These are phyloP conservation scores for Microctenopoma stevenorrisi DNA, from an alignment of 2,797 vertebrate genomes.

Conservation along the genomic window DNA sequence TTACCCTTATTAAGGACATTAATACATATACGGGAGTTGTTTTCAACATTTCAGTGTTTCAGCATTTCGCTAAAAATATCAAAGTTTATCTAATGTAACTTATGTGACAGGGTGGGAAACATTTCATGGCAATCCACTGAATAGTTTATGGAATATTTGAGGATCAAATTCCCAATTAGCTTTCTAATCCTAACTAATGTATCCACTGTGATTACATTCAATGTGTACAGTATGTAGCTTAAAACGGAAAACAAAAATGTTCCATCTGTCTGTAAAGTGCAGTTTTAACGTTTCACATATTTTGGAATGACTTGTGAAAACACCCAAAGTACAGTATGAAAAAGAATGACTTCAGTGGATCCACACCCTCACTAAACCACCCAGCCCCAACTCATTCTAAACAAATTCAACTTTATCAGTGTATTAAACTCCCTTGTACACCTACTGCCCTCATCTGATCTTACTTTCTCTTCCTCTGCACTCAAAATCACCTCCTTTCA, in stretches of 20 bases:
- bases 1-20: no score
- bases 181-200: neutral
- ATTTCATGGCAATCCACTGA: neutral
- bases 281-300: constrained; percentile 1
- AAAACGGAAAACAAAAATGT: no score
- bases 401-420: constrained; percentile 32
- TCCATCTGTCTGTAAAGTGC: neutral
- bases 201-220: neutral
- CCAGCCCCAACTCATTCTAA: constrained; percentile 41
- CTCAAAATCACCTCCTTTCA: constrained; percentile 22
- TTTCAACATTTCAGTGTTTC: no score
- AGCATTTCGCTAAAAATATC: no score
- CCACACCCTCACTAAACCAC: constrained; percentile 53
- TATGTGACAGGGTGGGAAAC: no score
- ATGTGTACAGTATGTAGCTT: no score
- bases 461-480: constrained; percentile 11
- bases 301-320: constrained; percentile 5
- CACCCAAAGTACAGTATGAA: neutral
- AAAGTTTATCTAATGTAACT: no score
- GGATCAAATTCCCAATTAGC: neutral
- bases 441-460: constrained; percentile 39
- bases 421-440: constrained; percentile 15
- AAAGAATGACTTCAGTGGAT: constrained; percentile 19
- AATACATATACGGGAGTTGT: no score
- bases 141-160: neutral